These are phyloP conservation scores for Heteromyza rotundicornis DNA, from an alignment of 2,888 invertebrate species.

Conservation along the genomic window DNA sequence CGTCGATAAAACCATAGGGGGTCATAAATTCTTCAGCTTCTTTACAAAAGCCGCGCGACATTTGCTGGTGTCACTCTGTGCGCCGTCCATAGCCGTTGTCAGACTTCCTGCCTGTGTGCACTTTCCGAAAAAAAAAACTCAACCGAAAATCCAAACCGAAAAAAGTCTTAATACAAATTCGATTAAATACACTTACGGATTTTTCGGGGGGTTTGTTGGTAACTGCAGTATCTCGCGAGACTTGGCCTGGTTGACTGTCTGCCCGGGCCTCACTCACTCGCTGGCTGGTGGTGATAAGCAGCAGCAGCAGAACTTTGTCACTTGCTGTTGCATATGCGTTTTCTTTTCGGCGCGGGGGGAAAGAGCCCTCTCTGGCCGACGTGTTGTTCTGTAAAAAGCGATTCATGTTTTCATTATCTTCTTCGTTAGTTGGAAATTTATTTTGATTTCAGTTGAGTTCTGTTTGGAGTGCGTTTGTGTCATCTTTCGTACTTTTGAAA, in stretches of 20 bases:
- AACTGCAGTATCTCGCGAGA: not conserved
- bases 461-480: not conserved
- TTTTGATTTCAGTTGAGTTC: conserved; percentile 3
- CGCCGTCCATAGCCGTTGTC: too few relatives aligned
- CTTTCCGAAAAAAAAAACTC: too few relatives aligned
- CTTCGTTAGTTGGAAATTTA: not conserved
- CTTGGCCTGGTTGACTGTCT: not conserved
- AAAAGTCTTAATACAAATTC: too few relatives aligned
- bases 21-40: conserved; percentile 53
- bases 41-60: conserved; percentile 25
- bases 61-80: too few relatives aligned
- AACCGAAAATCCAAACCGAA: too few relatives aligned
- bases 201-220: too few relatives aligned
- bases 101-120: too few relatives aligned
- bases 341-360: too few relatives aligned
- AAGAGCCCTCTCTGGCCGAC: too few relatives aligned
- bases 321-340: too few relatives aligned
- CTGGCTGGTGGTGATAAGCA: conserved; percentile 5
- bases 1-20: conserved; percentile 56
- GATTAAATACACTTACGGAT: too few relatives aligned
- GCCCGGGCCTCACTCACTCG: not conserved
- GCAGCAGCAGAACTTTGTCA: not conserved
- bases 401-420: conserved; percentile 3
- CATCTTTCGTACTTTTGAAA: not conserved
- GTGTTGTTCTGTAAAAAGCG: conserved; percentile 4